phyloP scores from a whole-genome alignment of 2,113 vertebrate genomes.

The Lamprotornis superbus region DNA sequence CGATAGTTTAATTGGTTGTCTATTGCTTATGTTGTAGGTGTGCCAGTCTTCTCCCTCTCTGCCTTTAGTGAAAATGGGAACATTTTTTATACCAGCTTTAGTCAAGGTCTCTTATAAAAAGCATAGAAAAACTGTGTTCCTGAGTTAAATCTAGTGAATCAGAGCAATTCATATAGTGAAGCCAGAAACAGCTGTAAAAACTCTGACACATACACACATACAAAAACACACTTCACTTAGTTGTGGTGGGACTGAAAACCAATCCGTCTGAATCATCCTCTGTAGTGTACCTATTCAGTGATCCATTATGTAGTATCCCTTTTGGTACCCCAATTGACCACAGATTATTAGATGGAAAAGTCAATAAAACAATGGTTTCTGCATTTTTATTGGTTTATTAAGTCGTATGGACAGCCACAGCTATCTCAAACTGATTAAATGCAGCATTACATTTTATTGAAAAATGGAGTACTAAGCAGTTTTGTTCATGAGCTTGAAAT shows the following conservation, averaged over 20 bases:
- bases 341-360: slow-evolving; percentile 1
- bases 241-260: background rate
- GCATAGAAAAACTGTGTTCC: background rate
- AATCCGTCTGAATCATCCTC: slow-evolving; percentile 27
- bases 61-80: background rate
- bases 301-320: slow-evolving; percentile 66
- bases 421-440: slow-evolving; percentile 51
- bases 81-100: background rate
- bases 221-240: slow-evolving; percentile 5
- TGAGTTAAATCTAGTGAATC: background rate
- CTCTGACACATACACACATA: slow-evolving; percentile 1
- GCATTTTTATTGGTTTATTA: slow-evolving; percentile 20
- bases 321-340: slow-evolving; percentile 49
- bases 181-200: background rate
- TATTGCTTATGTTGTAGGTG: background rate
- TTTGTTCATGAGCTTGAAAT: slow-evolving; percentile 23
- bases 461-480: slow-evolving; percentile 29
- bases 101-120: background rate
- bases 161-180: background rate
- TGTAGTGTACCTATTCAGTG: slow-evolving; percentile 22
- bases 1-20: slow-evolving; percentile 27
- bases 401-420: background rate
- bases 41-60: background rate
- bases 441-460: slow-evolving; percentile 27
- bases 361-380: slow-evolving; percentile 18